Conservation (phyloP, 1,140 invertebrate genomes). For the Zaprionus ghesquierei region DNA sequence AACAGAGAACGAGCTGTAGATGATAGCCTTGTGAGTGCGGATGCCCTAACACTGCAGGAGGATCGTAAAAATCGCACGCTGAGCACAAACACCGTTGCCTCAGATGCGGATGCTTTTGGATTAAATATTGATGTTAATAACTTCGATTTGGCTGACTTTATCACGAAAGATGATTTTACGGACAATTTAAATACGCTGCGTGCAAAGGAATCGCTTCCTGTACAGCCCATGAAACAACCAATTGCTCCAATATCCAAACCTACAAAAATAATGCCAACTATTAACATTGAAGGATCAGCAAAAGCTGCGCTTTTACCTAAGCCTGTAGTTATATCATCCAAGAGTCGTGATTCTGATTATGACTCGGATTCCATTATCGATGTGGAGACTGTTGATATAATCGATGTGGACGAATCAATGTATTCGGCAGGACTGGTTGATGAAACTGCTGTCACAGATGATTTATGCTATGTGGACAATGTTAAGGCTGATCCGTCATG, state of each 20-base stretch:
- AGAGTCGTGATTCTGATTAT: conserved; percentile 57
- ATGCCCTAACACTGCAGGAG: conserved; percentile 12
- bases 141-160: conserved; percentile 80
- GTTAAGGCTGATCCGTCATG: conserved; percentile 74
- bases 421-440: conserved; percentile 15
- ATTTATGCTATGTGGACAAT: conserved; percentile 72
- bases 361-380: conserved; percentile 78
- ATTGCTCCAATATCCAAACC: background rate
- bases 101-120: conserved; percentile 63
- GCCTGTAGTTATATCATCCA: conserved; percentile 30
- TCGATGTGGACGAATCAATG: conserved; percentile 49
- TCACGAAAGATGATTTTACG: conserved; percentile 77
- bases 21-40: background rate
- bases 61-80: conserved; percentile 63
- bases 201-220: conserved; percentile 2
- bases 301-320: background rate
- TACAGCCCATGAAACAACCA: background rate
- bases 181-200: conserved; percentile 43
- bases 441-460: conserved; percentile 15
- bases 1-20: background rate
- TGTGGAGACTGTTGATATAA: conserved; percentile 75
- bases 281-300: background rate
- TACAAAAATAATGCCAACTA: background rate
- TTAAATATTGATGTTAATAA: conserved; percentile 73
- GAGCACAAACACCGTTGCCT: conserved; percentile 68